These are phyloP conservation scores for Fistularia commersonii DNA, from an alignment of 2,797 vertebrate species.

Conservation along the genomic window DNA sequence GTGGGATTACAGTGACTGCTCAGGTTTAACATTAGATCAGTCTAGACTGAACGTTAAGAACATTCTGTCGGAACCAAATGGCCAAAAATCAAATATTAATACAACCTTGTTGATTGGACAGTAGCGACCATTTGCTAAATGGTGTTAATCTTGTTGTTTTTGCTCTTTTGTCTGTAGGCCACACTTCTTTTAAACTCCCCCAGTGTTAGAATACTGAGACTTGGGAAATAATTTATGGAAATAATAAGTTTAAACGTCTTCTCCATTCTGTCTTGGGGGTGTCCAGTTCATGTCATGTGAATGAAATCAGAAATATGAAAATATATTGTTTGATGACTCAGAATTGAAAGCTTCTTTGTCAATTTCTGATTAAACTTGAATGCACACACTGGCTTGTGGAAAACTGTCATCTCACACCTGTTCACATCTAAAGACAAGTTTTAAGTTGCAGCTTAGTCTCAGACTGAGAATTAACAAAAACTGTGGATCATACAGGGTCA, in stretches of 20 bases:
- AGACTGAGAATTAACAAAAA: no score
- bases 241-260: slow-evolving; percentile 34
- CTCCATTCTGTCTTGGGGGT: no score
- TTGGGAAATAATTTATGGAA: slow-evolving; percentile 48
- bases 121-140: slow-evolving; percentile 33
- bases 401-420: no score
- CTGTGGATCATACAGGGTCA: no score
- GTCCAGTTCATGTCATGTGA: no score
- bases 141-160: slow-evolving; percentile 26
- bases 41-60: background rate
- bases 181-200: slow-evolving; percentile 48
- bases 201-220: slow-evolving; percentile 48
- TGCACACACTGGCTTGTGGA: no score
- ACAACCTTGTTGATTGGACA: slow-evolving; percentile 36
- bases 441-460: no score
- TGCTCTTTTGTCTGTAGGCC: slow-evolving; percentile 45
- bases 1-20: background rate
- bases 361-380: no score
- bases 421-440: no score
- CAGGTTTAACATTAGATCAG: background rate
- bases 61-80: background rate
- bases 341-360: no score
- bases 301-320: no score
- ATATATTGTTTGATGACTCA: no score
- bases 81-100: slow-evolving; percentile 15